phyloP scores from a whole-genome alignment of 2,113 vertebrate genomes.

The Saccopteryx bilineata region DNA sequence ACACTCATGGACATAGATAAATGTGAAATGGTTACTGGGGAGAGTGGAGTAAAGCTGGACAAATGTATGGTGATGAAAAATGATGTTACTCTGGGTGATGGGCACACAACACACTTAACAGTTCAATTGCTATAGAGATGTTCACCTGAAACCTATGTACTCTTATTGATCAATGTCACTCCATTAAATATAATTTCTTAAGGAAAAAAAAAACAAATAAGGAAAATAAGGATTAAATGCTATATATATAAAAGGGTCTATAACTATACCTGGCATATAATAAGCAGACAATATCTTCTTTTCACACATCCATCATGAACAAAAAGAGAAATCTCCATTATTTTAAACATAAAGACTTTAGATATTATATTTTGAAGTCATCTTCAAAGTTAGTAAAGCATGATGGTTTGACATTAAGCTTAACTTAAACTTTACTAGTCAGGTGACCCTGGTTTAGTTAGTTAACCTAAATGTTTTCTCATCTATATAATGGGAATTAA shows the following conservation, averaged over 20 bases:
- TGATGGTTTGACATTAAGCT: not conserved
- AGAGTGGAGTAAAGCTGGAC: no score
- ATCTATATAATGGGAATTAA: constrained; percentile 23
- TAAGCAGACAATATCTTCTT: not conserved
- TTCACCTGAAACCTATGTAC: no score
- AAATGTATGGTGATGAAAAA: no score
- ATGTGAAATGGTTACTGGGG: no score
- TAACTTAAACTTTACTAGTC: constrained; percentile 27
- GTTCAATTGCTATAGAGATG: no score
- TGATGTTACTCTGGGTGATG: no score
- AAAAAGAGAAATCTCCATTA: not conserved
- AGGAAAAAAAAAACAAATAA: no score
- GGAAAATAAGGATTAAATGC: not conserved
- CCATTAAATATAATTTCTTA: no score
- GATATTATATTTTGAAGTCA: constrained; percentile 26
- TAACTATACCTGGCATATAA: not conserved
- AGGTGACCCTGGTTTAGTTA: constrained; percentile 33
- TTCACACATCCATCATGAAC: not conserved
- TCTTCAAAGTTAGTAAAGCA: constrained; percentile 40
- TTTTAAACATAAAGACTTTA: constrained; percentile 6
- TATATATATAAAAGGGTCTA: not conserved
- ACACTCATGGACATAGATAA: no score
- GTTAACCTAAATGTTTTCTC: constrained; percentile 1
- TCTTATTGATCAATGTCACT: no score
- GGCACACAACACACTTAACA: no score